A percentile compares a stretch with the other conserved stretches of the same genome.
Evolutionary conservation across 2,888 invertebrate genomes (phyloP).

Genomic region (Drosophila borborema): DNA sequence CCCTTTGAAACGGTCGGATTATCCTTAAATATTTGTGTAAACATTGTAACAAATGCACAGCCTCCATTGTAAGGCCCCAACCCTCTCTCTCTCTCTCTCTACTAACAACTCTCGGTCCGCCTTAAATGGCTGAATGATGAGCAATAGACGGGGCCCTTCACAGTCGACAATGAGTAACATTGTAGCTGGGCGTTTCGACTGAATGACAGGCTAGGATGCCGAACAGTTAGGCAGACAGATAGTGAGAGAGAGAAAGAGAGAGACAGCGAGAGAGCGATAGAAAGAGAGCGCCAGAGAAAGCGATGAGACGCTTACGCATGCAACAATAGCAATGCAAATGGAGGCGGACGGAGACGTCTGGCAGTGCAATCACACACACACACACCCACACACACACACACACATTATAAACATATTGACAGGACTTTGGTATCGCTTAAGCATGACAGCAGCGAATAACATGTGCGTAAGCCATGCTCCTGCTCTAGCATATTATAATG

Average conservation of each 20-base stretch:
- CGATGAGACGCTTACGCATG: conserved; percentile 56
- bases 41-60: conserved; percentile 83
- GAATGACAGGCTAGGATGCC: conserved; percentile 33
- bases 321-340: conserved; percentile 76
- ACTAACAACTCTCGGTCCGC: conserved; percentile 14
- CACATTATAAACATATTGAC: conserved; percentile 29
- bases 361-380: conserved; percentile 44
- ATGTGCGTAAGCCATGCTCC: conserved; percentile 58
- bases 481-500: conserved; percentile 58
- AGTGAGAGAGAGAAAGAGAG: conserved; percentile 16
- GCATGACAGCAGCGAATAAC: conserved; percentile 33
- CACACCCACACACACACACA: conserved; percentile 33
- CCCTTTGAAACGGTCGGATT: conserved; percentile 84
- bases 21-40: conserved; percentile 84
- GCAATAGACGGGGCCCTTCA: conserved; percentile 72
- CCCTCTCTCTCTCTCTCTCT: too few relatives aligned
- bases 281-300: conserved; percentile 20
- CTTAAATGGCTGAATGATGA: conserved; percentile 77
- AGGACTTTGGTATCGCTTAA: conserved; percentile 50
- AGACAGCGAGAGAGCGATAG: not conserved
- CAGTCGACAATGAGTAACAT: conserved; percentile 77
- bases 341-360: conserved; percentile 46
- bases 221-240: conserved; percentile 13
- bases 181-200: conserved; percentile 49
- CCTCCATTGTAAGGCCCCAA: conserved; percentile 63